Percentiles rank a stretch among this genome's conserved stretches.
These are phyloP conservation scores for Poeciliopsis turneri DNA, from an alignment of 2,797 vertebrate genomes.

Conservation along the genomic window DNA sequence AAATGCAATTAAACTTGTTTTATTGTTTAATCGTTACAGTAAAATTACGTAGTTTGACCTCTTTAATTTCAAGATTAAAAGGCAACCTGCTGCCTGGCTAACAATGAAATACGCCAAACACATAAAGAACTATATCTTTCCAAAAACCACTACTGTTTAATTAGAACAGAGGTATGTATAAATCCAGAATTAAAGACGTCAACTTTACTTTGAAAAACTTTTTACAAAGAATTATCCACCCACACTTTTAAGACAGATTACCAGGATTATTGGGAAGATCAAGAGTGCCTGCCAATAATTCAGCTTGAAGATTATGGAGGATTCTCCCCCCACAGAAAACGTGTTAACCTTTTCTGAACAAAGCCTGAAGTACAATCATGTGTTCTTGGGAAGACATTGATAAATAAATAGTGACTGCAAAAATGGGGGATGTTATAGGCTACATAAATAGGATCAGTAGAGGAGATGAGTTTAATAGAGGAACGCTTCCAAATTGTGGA, in stretches of 20 bases:
- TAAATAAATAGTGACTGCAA: neutral
- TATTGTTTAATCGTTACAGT: neutral
- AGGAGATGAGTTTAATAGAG: neutral
- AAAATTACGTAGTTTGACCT: neutral
- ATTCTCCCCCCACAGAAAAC: too few species aligned
- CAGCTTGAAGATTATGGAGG: neutral
- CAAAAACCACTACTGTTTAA: neutral
- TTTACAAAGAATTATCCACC: neutral
- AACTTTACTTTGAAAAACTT: neutral
- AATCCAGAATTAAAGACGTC: neutral
- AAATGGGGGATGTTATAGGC: neutral
- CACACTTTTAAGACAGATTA: neutral
- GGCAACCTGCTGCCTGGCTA: neutral
- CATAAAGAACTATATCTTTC: neutral
- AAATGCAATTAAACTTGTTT: neutral
- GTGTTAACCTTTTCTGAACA: neutral
- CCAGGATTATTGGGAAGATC: neutral
- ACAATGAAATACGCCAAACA: neutral
- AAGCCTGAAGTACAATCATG: neutral
- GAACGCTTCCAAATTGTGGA: neutral
- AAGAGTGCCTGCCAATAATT: neutral
- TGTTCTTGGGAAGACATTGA: neutral
- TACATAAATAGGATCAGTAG: neutral
- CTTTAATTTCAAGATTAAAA: neutral
- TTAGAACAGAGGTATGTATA: neutral